Percentiles rank a stretch among this genome's conserved stretches.
Conservation (phyloP, 2,113 vertebrate genomes). For the Galbula dea region DNA sequence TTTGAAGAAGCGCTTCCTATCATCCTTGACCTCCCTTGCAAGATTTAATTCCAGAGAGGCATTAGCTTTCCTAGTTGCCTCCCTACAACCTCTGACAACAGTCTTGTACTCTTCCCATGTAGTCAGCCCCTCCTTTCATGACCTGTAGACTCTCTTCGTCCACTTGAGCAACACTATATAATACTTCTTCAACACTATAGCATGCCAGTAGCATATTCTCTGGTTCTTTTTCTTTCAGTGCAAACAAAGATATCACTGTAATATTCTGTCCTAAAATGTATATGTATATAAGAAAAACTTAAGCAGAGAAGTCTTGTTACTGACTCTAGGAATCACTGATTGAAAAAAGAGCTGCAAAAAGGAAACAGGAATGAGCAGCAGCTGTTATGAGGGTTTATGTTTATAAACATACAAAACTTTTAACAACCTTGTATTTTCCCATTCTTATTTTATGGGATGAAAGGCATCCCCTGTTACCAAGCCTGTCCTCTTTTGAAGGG, state of each 20-base stretch:
- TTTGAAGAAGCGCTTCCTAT: too few relatives aligned
- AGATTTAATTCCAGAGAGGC: too few relatives aligned
- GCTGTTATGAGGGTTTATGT: neutral
- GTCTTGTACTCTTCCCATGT: too few relatives aligned
- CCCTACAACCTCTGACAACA: too few relatives aligned
- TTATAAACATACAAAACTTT: neutral
- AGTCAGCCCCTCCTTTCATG: too few relatives aligned
- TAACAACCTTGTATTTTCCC: neutral
- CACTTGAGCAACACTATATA: too few relatives aligned
- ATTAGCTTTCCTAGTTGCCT: too few relatives aligned
- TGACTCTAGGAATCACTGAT: neutral
- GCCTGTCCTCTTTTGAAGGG: neutral
- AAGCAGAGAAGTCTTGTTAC: neutral
- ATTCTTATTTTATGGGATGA: neutral
- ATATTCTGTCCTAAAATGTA: neutral
- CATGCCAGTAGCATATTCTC: rapidly evolving
- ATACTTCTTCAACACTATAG: neutral
- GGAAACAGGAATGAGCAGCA: neutral
- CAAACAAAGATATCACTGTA: neutral
- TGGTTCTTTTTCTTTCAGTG: neutral
- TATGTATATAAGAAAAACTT: neutral
- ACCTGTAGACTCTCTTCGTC: too few relatives aligned
- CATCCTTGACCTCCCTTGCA: too few relatives aligned
- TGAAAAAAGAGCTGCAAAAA: neutral
- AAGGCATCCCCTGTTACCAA: neutral